These are phyloP conservation scores for Ochotona princeps DNA, from an alignment of 2,113 vertebrate genomes.

Conservation along the genomic window DNA sequence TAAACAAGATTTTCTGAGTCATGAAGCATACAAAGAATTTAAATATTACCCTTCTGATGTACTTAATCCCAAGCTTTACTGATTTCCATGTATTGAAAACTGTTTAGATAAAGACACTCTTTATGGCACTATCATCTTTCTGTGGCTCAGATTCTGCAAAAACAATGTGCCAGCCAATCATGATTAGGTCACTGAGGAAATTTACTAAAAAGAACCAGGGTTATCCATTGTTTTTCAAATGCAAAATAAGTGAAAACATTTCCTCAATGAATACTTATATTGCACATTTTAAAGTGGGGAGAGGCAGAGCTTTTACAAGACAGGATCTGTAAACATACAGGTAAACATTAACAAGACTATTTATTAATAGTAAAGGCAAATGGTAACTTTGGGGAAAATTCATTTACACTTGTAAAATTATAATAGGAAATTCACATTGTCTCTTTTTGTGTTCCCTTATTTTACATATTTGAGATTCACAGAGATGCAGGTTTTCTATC, in stretches of 20 bases:
- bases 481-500: too few species aligned
- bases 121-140: not conserved
- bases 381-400: not conserved
- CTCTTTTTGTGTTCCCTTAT: too few species aligned
- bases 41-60: slow-evolving; percentile 44
- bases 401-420: not conserved
- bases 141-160: not conserved
- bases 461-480: too few species aligned
- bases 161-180: not conserved
- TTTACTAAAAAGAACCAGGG: not conserved
- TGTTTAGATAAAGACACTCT: not conserved
- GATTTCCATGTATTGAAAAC: slow-evolving; percentile 15
- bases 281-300: not conserved
- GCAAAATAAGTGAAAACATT: not conserved
- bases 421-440: too few species aligned
- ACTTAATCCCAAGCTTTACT: not conserved
- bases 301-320: not conserved
- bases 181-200: not conserved
- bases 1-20: not conserved
- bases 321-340: not conserved
- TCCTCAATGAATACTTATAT: not conserved
- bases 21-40: not conserved
- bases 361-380: not conserved
- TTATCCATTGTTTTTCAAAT: not conserved
- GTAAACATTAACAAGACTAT: not conserved